Conservation (phyloP, 2,797 vertebrate genomes). For the Acrossocheilus fasciatus region DNA sequence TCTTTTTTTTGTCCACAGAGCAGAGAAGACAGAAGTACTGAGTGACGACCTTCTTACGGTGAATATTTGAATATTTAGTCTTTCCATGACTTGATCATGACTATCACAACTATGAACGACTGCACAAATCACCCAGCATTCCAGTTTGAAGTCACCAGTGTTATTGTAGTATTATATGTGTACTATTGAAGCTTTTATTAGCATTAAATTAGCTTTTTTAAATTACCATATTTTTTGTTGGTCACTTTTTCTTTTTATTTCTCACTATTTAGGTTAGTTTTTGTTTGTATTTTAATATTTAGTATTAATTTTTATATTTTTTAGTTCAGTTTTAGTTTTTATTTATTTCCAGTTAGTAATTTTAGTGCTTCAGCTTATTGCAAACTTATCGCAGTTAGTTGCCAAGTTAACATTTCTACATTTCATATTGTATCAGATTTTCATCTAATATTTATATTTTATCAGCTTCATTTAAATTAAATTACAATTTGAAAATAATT, state of each 20-base stretch:
- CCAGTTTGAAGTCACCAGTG: not conserved
- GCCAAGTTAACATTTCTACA: not conserved
- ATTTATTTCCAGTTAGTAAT: not conserved
- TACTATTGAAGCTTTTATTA: not conserved
- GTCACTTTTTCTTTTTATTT: not conserved
- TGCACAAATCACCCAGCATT: not conserved
- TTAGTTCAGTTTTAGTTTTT: not conserved
- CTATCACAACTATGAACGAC: not conserved
- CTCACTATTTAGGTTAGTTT: not conserved
- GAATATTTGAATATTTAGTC: slow-evolving; percentile 71
- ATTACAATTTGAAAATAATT: not conserved
- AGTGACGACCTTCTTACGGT: slow-evolving; percentile 96
- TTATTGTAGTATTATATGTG: not conserved
- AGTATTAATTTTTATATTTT: not conserved
- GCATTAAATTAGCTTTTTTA: not conserved
- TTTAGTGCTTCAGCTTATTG: not conserved
- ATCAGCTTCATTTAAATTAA: not conserved
- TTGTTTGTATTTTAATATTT: not conserved
- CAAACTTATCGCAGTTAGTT: not conserved
- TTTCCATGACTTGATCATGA: not conserved
- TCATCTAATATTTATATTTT: not conserved
- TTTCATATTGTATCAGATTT: not conserved
- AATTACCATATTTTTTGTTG: not conserved
- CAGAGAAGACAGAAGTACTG: slow-evolving; percentile 96
- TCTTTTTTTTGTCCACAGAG: slow-evolving; percentile 76